These are phyloP conservation scores for Stenchaetothrips biformis DNA, from an alignment of 2,888 invertebrate genomes.

Conservation along the genomic window DNA sequence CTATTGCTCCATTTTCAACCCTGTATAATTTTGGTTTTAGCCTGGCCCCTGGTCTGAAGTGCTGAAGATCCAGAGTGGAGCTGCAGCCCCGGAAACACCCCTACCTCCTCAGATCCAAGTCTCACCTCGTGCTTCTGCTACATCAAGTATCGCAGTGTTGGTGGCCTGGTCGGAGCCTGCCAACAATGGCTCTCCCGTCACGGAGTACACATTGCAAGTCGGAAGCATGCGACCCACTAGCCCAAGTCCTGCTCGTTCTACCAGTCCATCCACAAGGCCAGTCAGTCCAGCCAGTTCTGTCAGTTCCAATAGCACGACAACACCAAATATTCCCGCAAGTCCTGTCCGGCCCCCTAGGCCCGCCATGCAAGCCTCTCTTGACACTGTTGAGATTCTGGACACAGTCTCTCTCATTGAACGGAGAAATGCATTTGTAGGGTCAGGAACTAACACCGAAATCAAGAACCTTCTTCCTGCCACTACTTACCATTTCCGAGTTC, in stretches of 20 bases:
- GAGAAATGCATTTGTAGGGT: slow-evolving; percentile 45
- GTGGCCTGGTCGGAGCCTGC: slow-evolving; percentile 74
- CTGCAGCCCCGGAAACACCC: slow-evolving; percentile 70
- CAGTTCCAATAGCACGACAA: slow-evolving; percentile 3
- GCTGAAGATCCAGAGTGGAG: slow-evolving; percentile 67
- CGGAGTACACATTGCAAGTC: slow-evolving; percentile 74
- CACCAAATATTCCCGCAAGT: neutral
- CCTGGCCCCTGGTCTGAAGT: slow-evolving; percentile 73
- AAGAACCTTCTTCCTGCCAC: slow-evolving; percentile 72
- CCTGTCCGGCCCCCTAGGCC: neutral
- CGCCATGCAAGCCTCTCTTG: neutral
- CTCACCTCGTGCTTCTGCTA: slow-evolving; percentile 47
- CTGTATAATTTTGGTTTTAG: slow-evolving; percentile 40
- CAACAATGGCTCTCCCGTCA: slow-evolving; percentile 73
- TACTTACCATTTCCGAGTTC: slow-evolving; percentile 72
- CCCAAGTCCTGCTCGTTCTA: slow-evolving; percentile 59
- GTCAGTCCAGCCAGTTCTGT: slow-evolving; percentile 9
- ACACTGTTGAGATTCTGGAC: slow-evolving; percentile 1
- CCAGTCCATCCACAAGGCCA: slow-evolving; percentile 42
- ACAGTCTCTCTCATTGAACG: slow-evolving; percentile 29
- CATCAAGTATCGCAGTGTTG: slow-evolving; percentile 52
- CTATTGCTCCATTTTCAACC: neutral
- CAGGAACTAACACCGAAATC: slow-evolving; percentile 60
- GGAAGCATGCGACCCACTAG: slow-evolving; percentile 46
- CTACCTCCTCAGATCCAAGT: slow-evolving; percentile 44